A percentile compares a stretch with the other conserved stretches of the same genome.
These are phyloP conservation scores for Piscicola geometra DNA, from an alignment of 2,888 invertebrate species.

Conservation along the genomic window DNA sequence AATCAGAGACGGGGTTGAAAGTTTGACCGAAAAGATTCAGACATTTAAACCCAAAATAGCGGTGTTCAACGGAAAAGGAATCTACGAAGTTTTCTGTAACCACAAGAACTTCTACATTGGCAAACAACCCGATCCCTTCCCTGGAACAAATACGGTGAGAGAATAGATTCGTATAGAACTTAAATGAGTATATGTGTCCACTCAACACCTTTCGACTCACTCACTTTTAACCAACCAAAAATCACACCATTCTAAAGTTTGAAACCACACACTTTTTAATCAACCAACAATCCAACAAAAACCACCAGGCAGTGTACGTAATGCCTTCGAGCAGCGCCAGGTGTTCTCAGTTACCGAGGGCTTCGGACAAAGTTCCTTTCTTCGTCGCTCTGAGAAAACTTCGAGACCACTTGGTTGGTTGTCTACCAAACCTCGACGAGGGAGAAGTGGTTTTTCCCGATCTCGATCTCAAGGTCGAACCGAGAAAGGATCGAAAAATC, in stretches of 20 bases:
- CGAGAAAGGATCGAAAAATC: conserved; percentile 37
- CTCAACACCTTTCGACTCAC: no score
- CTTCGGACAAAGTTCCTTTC: conserved; percentile 95
- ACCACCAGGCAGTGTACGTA: conserved; percentile 95
- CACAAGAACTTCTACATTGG: conserved; percentile 96
- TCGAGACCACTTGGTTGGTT: conserved; percentile 85
- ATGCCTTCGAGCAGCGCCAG: conserved; percentile 97
- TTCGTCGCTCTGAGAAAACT: conserved; percentile 91
- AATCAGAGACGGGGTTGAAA: conserved; percentile 66
- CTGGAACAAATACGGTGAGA: conserved; percentile 84
- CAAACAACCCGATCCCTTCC: conserved; percentile 84
- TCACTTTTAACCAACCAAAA: no score
- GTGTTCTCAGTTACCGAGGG: conserved; percentile 92
- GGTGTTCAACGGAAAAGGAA: conserved; percentile 92
- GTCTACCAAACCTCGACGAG: conserved; percentile 54
- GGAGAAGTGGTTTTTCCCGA: conserved; percentile 54
- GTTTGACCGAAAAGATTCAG: conserved; percentile 81
- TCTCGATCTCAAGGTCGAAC: conserved; percentile 43
- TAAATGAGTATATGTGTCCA: no score
- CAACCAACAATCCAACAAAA: no score
- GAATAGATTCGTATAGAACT: no score
- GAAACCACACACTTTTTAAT: no score
- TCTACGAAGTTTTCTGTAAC: conserved; percentile 93
- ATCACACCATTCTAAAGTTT: no score
- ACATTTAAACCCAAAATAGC: conserved; percentile 91